Base-by-base conservation (phyloP, 2,888 invertebrate genomes). In the Lasioglossum malachurum region DNA sequence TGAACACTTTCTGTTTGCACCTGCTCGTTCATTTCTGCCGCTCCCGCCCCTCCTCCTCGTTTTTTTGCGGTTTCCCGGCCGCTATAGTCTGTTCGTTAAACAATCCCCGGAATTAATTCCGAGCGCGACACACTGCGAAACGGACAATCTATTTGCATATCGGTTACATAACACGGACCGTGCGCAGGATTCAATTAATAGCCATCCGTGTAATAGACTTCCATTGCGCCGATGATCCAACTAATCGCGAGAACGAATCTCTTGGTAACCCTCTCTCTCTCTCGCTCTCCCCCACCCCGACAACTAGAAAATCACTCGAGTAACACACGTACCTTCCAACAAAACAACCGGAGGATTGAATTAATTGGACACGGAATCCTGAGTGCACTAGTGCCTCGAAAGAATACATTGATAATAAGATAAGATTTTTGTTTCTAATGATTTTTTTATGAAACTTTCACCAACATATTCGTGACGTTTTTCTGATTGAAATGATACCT, bases 131-230 rank as follows among this genome's bases (percentile, higher is more conserved):
- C 80, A 80, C 74, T 44, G 77, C 80, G 84, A 75, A 84, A 84
- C 80, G 71, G 86, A 84, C 78, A 80, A 84, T 86, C 86, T 80
- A 84, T 84, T 86, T 86, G 86, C 84, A 81, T 86, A 86, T 83
- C 80, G 86, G 84, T 84, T 86, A 84, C 86, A 81, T 86, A 84
- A 86, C 86, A 84, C 78, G 84, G 76, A 35, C 83, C 76, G 60
- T n/a, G 46, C 75, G 78, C 72, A 16, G 83, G 84, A 85, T 85
- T 85, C 80, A 81, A 84, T 86, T 86, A 86, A 86, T 84, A 84
- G 84, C 78, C 84, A 73, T 77, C 84, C 79, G 80, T 86, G 75
- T 84, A 84, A 84, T 81, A 81, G 80, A 86, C 86, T 80, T 80
- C 86, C 80, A 75, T 75, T 72, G 84, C 84, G 27, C 71, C 76